phyloP scores from a whole-genome alignment of 1,140 invertebrate species.

The Latrodectus geometricus region DNA sequence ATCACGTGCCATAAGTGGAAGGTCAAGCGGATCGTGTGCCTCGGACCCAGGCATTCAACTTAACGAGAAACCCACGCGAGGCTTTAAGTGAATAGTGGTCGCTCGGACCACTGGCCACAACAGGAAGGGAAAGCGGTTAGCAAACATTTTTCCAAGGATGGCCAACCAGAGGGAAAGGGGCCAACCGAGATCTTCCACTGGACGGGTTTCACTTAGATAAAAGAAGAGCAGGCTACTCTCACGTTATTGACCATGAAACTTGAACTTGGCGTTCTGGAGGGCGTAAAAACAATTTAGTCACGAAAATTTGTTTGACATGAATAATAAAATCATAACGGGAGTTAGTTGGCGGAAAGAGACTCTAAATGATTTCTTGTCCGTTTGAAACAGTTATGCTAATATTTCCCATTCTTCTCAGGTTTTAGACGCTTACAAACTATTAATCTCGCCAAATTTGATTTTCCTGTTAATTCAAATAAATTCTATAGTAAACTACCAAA shows the following conservation, averaged over 20 bases:
- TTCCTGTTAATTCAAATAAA: no score
- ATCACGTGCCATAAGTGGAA: not conserved
- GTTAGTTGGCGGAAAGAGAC: not conserved
- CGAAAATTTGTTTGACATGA: not conserved
- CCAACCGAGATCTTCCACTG: not conserved
- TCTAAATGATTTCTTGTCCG: no score
- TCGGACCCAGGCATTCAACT: not conserved
- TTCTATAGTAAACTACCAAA: no score
- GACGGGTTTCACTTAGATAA: not conserved
- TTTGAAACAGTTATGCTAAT: no score
- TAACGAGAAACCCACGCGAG: conserved; percentile 11
- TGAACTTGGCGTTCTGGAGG: conserved; percentile 24
- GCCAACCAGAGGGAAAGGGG: not conserved
- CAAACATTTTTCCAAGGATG: not conserved
- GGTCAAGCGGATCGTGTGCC: conserved; percentile 23
- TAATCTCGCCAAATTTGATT: no score
- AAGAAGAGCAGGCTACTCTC: conserved; percentile 12
- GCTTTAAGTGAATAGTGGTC: not conserved
- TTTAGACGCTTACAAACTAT: no score
- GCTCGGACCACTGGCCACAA: conserved; percentile 18
- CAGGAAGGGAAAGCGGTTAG: not conserved
- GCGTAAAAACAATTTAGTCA: conserved; percentile 37
- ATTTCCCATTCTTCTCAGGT: no score
- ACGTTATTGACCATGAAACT: conserved; percentile 52
- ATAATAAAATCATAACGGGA: not conserved